Base-by-base conservation (phyloP, 1,140 invertebrate species). In the Lordiphosa mommai region DNA sequence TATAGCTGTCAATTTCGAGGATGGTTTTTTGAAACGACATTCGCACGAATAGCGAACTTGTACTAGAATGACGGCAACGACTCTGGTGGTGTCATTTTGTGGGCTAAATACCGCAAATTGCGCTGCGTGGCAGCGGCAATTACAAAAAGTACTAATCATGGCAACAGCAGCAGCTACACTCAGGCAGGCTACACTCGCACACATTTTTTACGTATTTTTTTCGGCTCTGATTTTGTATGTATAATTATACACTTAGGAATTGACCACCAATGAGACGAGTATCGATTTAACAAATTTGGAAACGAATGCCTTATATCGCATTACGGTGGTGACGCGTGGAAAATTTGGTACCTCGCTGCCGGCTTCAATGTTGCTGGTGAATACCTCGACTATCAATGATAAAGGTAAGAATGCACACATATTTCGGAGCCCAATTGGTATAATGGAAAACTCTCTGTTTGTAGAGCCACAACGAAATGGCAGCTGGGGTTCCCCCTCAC, bases 241-340 rank as follows among this genome's bases (percentile, higher is more conserved):
- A 34, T 88, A 72, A 84, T 69, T 84, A 59, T 72, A 77, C 72
- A 66, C 64, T 77, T 77, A 95, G 94, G 91, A 93, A 90, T 88
- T 93, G 50, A 94, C 93, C 79, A 91, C 92, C 16, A 93, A 92
- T 6, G 91, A 92, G 43, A 93, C 92, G 1, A 90, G 90, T 53
- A 90, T 91, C 1, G 91, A 91, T 40, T 82, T 95, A 16, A 91
- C 89, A 2, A 89, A 91, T 53, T 90, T 96, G 60, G 92, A 94
- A 57, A 88, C 90, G 12, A 91, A 92, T 69, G 90, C 91, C 43
- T 90, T 92, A 13, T 96, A 96, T 89, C 93, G 94, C 72, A 91
- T 96, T 60, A 95, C 94, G 86, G 94, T 96, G 34, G 92, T 95
- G 30, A 91, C 94, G 0, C 88, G 91, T 66, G 96, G 95, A 86